These are phyloP conservation scores for Crotalus viridis DNA, from an alignment of 2,113 vertebrate genomes.

Conservation along the genomic window DNA sequence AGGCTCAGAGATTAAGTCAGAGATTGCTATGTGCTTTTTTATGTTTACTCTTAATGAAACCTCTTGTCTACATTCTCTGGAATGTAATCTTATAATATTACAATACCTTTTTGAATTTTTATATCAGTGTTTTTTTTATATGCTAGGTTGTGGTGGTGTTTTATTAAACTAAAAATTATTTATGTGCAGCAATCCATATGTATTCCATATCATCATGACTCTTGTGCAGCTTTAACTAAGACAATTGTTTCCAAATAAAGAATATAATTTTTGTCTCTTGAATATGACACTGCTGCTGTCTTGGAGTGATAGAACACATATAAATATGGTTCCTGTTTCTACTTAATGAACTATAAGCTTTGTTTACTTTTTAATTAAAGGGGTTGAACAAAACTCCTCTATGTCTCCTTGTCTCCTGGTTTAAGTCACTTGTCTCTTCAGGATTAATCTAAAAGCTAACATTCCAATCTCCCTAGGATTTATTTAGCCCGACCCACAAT, in stretches of 20 bases:
- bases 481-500: neutral
- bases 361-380: neutral
- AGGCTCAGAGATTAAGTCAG: neutral
- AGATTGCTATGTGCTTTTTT: conserved; percentile 1
- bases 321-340: neutral
- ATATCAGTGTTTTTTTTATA: conserved; percentile 1
- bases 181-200: neutral
- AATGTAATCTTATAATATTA: conserved; percentile 45
- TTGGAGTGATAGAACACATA: neutral
- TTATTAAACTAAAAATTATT: conserved; percentile 11
- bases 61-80: neutral
- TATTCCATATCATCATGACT: conserved; percentile 5
- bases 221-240: conserved; percentile 7
- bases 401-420: neutral
- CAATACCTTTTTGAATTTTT: conserved; percentile 8
- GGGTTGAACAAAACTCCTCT: neutral
- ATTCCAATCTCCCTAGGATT: neutral
- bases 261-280: conserved; percentile 1
- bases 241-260: conserved; percentile 18
- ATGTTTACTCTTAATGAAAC: conserved; percentile 51
- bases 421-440: neutral
- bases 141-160: neutral
- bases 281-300: neutral
- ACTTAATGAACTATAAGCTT: neutral
- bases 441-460: neutral